A percentile compares a stretch with the other conserved stretches of the same genome.
Conservation (phyloP, 2,888 invertebrate species). For the Dioctria rufipes region DNA sequence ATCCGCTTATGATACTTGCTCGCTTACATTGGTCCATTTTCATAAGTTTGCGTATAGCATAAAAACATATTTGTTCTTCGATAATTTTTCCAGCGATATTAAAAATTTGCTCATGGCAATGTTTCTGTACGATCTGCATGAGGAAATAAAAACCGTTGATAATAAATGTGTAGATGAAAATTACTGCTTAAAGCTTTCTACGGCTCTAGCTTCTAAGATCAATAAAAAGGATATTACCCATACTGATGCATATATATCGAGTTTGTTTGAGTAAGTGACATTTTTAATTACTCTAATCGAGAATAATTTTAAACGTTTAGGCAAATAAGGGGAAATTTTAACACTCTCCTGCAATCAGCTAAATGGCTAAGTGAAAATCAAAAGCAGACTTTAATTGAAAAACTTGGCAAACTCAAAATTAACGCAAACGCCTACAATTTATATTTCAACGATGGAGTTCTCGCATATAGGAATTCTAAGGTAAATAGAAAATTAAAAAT, state of each 20-base stretch:
- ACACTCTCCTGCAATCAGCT: conserved; percentile 12
- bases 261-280: conserved; percentile 41
- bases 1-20: too few species aligned
- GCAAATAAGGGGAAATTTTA: conserved; percentile 29
- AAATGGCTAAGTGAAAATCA: conserved; percentile 43
- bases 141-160: conserved; percentile 21
- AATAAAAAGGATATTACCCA: conserved; percentile 33
- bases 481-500: conserved; percentile 12
- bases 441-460: conserved; percentile 48
- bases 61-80: background rate
- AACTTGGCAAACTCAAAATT: conserved; percentile 41
- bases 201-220: conserved; percentile 10
- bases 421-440: conserved; percentile 40
- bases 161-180: conserved; percentile 8
- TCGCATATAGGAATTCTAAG: conserved; percentile 45
- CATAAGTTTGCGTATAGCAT: background rate
- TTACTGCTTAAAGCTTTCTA: conserved; percentile 41
- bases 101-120: conserved; percentile 35
- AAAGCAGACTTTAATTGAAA: conserved; percentile 25
- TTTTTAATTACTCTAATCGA: background rate
- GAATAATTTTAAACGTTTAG: conserved; percentile 1
- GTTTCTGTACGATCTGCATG: conserved; percentile 49
- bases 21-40: too few species aligned
- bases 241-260: conserved; percentile 7
- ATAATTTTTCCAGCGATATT: conserved; percentile 47